Conservation (phyloP, 2,888 invertebrate species). For the Hemithea aestivaria region DNA sequence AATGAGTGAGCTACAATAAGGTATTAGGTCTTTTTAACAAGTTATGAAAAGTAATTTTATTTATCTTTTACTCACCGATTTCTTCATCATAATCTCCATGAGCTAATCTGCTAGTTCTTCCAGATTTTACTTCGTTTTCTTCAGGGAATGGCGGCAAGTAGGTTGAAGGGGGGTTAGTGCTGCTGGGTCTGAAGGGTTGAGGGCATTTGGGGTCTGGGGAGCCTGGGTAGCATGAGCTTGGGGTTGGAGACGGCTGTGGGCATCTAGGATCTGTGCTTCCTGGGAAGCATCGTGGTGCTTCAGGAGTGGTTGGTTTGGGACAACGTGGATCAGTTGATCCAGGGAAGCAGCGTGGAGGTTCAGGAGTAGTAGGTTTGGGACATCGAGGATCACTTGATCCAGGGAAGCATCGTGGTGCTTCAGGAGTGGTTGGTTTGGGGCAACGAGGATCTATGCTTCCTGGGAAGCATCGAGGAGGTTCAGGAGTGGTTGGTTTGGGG, state of each 20-base stretch:
- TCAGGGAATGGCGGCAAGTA: conserved; percentile 70
- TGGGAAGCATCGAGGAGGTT: conserved; percentile 39
- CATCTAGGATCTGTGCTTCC: conserved; percentile 47
- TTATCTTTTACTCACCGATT: conserved; percentile 54
- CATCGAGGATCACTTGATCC: conserved; percentile 32
- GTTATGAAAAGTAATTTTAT: too few species aligned
- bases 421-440: conserved; percentile 27
- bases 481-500: conserved; percentile 28
- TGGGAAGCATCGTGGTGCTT: conserved; percentile 44
- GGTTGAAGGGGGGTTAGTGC: conserved; percentile 64
- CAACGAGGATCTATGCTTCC: conserved; percentile 43
- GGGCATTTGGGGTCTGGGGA: conserved; percentile 63
- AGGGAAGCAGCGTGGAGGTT: conserved; percentile 32
- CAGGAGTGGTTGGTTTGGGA: conserved; percentile 38
- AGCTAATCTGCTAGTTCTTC: conserved; percentile 45
- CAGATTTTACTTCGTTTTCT: conserved; percentile 59
- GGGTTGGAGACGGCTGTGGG: conserved; percentile 44
- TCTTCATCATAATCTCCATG: conserved; percentile 50
- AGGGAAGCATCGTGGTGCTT: conserved; percentile 30
- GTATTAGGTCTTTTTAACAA: too few species aligned
- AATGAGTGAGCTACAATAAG: too few species aligned
- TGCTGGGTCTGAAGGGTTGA: conserved; percentile 62
- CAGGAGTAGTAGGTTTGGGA: conserved; percentile 40
- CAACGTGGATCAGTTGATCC: conserved; percentile 48
- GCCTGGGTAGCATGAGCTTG: conserved; percentile 66